Evolutionary conservation across 2,113 vertebrate genomes (phyloP), one percentile per base, ranked within the genome.

Genomic region (Cnemophilus loriae): DNA sequence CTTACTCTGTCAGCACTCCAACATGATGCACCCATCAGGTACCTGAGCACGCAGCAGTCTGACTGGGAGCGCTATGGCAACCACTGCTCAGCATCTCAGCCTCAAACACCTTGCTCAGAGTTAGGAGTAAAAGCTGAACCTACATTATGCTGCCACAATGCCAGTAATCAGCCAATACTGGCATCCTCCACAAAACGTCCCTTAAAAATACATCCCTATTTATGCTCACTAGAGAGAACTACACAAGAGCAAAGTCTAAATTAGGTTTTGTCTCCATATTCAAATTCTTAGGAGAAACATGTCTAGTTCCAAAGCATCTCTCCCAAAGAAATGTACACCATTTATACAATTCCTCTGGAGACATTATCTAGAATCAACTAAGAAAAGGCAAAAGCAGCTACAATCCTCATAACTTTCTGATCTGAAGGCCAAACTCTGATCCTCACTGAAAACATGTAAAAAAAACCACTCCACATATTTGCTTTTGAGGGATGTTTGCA

Each of bases 1-100:
- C 50, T 80, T 49, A 27, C 42, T 65, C 52, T 67, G 50, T 16
- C 76, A 74, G 11, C 65, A 39, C 49, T 68, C 68, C 47, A 37
- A 33, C 13, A 19, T 0, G 1, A 32, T 15, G 50, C 1, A 0
- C 16, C 15, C 56, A n/a, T 23, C 80, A 44, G 33, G 27, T 24
- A 74, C 63, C 32, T 49, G 53, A 49, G 37, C 4, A 71, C 0
- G 2, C 55, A 67, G 21, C 26, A 71, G 16, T 21, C 23, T 30
- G 47, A 57, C 23, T 26, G 61, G 35, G 30, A 63, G 59, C n/a
- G 24, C 14, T n/a, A 8, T 3, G 16, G 57, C 46, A 85, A 69
- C 52, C 30, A 10, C 3, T 20, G 57, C 32, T 69, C 6, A 0
- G 33, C 22, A 78, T 2, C 64, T 60, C n/a, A 11, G 28, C 23